Evolutionary conservation across 2,797 vertebrate species (phyloP).

Genomic region (Falco columbarius): DNA sequence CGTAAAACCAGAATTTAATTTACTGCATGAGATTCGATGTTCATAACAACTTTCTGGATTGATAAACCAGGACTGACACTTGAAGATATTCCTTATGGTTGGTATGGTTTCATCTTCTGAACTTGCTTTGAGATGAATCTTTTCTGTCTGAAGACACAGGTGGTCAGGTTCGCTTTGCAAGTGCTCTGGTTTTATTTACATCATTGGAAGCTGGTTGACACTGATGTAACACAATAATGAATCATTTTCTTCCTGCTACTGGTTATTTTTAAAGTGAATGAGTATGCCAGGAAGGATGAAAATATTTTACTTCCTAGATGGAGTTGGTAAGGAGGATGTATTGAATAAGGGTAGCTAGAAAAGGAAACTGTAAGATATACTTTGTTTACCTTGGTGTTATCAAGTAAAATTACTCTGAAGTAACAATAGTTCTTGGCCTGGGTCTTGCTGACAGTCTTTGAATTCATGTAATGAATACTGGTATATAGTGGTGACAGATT

Average conservation of each 20-base stretch:
- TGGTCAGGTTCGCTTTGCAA: not conserved
- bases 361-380: not conserved
- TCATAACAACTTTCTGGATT: not conserved
- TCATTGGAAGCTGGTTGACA: not conserved
- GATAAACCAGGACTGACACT: not conserved
- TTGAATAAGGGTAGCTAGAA: constrained; percentile 49
- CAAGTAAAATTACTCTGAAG: not conserved
- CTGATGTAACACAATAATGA: not conserved
- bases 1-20: not conserved
- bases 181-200: not conserved
- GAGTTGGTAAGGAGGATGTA: constrained; percentile 65
- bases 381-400: not conserved
- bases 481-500: not conserved
- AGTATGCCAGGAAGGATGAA: not conserved
- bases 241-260: not conserved
- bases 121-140: not conserved
- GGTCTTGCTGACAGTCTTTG: not conserved
- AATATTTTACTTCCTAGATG: constrained; percentile 58
- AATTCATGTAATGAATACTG: not conserved
- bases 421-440: not conserved
- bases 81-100: not conserved
- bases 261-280: not conserved
- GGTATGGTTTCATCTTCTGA: not conserved
- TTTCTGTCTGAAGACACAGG: not conserved
- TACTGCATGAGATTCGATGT: not conserved